Base-by-base conservation (phyloP, 2,113 vertebrate species). In the Megaceryle torquata region DNA sequence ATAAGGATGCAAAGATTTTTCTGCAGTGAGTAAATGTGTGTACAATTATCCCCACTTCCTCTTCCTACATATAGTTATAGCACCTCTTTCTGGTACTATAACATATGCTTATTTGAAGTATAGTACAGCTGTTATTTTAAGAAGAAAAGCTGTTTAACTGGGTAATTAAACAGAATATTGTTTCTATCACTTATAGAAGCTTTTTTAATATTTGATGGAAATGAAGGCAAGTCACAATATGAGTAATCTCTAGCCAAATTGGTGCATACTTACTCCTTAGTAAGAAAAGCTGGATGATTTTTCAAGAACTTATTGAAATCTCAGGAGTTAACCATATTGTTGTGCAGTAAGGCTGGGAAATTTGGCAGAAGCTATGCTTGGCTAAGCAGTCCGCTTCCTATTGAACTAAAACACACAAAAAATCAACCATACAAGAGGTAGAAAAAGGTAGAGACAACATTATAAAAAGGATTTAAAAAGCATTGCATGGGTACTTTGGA, bases 121-220 rank as follows among this genome's bases (percentile, higher is more conserved):
- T 18, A 89, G 77, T 83, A 67, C 94, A 93, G 89, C 72, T 93
- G 83, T 84, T 95, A 93, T 91, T 93, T 92, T 92, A 96, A 93
- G 79, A 89, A 89, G 60, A 91, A 95, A 91, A 95, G 67, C 82
- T 93, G 77, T 92, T 93, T 88, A 91, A 93, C 85, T 97, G 61
- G 41, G 61, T 89, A 93, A 95, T 93, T 94, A 94, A 82, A 87
- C 70, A 91, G 72, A 93, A 95, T 91, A 92, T 87, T 87, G 7
- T 91, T 96, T 91, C 93, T 95, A 89, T 26, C 93, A 89, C 78
- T 95, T 91, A 59, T 10, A 82, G 81, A 69, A 82, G 33, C 22
- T 87, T 87, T 94, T 95, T 85, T 91, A 94, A 93, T 94, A 92
- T 91, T 87, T 81, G 65, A 93, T 46, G 43, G 71, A 81, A 95